These are phyloP conservation scores for Lutraria lutraria DNA, from an alignment of 2,888 invertebrate genomes.

Conservation along the genomic window DNA sequence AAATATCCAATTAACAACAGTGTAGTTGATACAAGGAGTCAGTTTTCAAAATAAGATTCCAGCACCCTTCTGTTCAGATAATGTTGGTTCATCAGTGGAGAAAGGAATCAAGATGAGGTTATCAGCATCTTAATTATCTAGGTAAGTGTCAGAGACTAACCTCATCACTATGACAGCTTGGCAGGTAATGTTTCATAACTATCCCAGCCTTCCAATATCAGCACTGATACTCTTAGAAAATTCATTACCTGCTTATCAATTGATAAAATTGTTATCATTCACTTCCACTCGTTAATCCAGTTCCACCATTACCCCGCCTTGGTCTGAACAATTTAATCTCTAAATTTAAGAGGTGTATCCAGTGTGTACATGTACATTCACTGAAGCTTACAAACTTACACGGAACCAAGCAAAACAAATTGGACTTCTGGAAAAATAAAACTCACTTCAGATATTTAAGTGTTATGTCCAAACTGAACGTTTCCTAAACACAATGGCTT, in stretches of 20 bases:
- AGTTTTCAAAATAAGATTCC: neutral
- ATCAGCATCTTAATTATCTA: constrained; percentile 8
- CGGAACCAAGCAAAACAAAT: too few species aligned
- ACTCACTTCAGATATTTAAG: too few species aligned
- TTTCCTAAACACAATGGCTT: neutral
- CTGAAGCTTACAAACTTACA: too few species aligned
- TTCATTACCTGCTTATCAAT: constrained; percentile 12
- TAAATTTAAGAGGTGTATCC: too few species aligned
- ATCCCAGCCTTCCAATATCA: neutral
- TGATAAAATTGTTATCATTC: constrained; percentile 9
- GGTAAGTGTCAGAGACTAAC: constrained; percentile 4
- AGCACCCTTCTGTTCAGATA: neutral
- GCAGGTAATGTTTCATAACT: constrained; percentile 27
- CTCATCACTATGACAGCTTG: constrained; percentile 17
- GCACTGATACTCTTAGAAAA: neutral
- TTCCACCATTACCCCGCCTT: neutral
- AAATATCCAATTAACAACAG: constrained; percentile 6
- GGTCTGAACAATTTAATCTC: too few species aligned
- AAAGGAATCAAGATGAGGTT: neutral
- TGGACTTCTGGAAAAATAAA: too few species aligned
- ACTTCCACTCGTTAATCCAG: constrained; percentile 6
- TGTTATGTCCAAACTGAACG: too few species aligned
- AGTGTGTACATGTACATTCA: too few species aligned
- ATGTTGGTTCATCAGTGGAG: neutral
- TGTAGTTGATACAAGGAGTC: neutral